These are phyloP conservation scores for Threskiornis aethiopicus DNA, from an alignment of 2,797 vertebrate genomes.

Conservation along the genomic window DNA sequence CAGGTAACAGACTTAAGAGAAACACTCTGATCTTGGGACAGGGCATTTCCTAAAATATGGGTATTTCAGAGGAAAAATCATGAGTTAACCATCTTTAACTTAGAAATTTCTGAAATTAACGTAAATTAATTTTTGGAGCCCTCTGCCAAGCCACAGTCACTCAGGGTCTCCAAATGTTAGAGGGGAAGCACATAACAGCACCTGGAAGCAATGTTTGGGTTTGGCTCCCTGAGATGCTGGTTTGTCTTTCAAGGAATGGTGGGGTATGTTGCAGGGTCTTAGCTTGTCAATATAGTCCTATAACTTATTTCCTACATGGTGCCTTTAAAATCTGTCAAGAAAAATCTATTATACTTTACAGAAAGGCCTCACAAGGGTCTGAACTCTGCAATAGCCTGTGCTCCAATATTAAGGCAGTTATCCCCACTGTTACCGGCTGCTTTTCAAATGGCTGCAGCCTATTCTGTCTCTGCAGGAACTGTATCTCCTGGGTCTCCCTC, in stretches of 20 bases:
- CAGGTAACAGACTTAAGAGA: neutral
- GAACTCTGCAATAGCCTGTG: neutral
- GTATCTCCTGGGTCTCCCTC: neutral
- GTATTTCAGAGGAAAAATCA: neutral
- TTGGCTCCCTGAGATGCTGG: neutral
- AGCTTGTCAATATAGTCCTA: neutral
- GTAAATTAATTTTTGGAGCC: neutral
- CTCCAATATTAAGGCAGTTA: neutral
- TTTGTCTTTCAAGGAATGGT: neutral
- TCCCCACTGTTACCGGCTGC: neutral
- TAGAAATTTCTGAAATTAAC: neutral
- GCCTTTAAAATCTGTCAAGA: neutral
- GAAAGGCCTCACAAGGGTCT: neutral
- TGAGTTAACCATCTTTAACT: neutral
- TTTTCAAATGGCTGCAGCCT: neutral
- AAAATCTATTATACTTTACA: neutral
- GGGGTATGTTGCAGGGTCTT: neutral
- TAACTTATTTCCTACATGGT: neutral
- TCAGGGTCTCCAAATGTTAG: neutral
- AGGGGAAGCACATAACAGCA: accelerated
- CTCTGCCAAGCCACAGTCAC: neutral
- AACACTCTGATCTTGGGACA: neutral
- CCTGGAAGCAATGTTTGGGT: neutral
- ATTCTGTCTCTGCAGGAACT: neutral
- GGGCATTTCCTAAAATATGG: neutral